phyloP scores from a whole-genome alignment of 2,888 invertebrate genomes.

The Embidobia sp. region DNA sequence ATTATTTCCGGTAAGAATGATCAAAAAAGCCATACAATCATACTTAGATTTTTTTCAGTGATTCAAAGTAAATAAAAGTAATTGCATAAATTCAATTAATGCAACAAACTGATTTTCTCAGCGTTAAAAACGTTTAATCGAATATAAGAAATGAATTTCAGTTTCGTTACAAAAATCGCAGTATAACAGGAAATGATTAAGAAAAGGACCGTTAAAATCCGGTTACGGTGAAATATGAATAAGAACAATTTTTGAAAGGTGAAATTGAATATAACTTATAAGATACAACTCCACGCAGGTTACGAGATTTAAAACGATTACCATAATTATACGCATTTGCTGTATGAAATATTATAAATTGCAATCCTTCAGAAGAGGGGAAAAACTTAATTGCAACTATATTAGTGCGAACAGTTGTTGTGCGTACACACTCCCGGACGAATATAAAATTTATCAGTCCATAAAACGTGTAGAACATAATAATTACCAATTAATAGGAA shows the following conservation, averaged over 20 bases:
- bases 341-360: slow-evolving; percentile 31
- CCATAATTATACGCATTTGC: slow-evolving; percentile 25
- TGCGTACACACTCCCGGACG: neutral
- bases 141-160: too few species aligned
- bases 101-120: too few species aligned
- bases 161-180: too few species aligned
- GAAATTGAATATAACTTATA: slow-evolving; percentile 48
- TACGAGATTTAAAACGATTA: slow-evolving; percentile 32
- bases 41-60: too few species aligned
- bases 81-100: too few species aligned
- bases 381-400: slow-evolving; percentile 38
- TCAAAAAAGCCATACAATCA: too few species aligned
- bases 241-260: slow-evolving; percentile 31
- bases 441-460: slow-evolving; percentile 39
- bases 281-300: neutral
- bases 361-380: neutral
- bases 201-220: slow-evolving; percentile 17
- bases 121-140: neutral
- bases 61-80: too few species aligned
- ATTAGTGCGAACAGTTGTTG: slow-evolving; percentile 27
- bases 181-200: slow-evolving; percentile 26
- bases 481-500: slow-evolving; percentile 46
- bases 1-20: too few species aligned
- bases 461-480: slow-evolving; percentile 45
- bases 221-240: slow-evolving; percentile 17